A percentile compares a stretch with the other conserved stretches of the same genome.
phyloP scores from a whole-genome alignment of 2,113 vertebrate genomes.

The Sinosuthora webbiana region DNA sequence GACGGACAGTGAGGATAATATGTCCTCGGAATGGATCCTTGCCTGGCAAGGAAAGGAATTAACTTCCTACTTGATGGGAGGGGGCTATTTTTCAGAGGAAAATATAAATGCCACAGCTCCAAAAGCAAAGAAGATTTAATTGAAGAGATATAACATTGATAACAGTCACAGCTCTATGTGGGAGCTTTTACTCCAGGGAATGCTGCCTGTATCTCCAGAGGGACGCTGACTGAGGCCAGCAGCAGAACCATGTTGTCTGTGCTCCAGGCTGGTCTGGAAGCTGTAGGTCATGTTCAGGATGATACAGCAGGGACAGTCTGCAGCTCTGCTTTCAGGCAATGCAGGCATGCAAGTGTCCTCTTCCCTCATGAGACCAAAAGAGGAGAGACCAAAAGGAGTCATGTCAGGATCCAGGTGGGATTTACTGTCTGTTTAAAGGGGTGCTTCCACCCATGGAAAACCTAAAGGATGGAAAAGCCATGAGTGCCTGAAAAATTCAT shows the following conservation, averaged over 20 bases:
- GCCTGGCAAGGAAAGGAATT: not conserved
- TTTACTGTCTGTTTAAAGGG: not conserved
- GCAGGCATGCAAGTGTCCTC: not conserved
- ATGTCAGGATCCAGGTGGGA: not conserved
- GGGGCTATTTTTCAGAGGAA: not conserved
- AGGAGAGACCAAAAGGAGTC: not conserved
- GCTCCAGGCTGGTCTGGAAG: not conserved
- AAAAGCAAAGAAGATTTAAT: not conserved
- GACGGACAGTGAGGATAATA: not conserved
- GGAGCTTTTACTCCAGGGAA: not conserved
- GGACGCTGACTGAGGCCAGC: not conserved
- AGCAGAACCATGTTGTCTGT: not conserved
- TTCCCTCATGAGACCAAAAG: not conserved
- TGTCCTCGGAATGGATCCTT: not conserved
- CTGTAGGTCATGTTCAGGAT: not conserved
- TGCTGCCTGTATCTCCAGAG: not conserved
- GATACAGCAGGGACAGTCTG: not conserved
- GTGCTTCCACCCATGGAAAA: not conserved
- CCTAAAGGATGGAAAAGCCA: not conserved
- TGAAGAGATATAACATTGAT: not conserved
- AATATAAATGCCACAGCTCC: not conserved
- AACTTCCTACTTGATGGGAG: rapidly evolving
- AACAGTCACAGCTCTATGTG: not conserved
- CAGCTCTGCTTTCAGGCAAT: not conserved
- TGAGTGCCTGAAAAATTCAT: not conserved